These are phyloP conservation scores for Syrmaticus mikado DNA, from an alignment of 2,113 vertebrate genomes.

Conservation along the genomic window DNA sequence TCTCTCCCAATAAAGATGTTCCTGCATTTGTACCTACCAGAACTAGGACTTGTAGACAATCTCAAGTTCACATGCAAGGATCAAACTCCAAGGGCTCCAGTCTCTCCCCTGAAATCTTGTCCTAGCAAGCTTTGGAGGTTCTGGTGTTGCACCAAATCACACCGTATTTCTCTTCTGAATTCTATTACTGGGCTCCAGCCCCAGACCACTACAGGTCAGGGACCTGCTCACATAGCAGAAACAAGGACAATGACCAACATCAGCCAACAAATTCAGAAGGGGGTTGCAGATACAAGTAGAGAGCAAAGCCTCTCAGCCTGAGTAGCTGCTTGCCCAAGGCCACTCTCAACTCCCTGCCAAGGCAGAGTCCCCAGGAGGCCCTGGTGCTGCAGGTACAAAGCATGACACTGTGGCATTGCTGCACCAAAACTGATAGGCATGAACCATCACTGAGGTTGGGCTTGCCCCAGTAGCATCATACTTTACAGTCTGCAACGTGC, in stretches of 20 bases:
- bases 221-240: background rate
- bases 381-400: accelerated
- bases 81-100: too few relatives aligned
- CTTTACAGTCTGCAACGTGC: background rate
- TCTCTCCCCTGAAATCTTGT: too few relatives aligned
- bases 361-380: accelerated
- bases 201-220: accelerated
- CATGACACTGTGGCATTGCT: accelerated
- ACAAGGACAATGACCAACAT: accelerated
- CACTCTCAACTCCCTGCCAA: background rate
- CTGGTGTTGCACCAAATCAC: background rate
- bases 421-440: background rate
- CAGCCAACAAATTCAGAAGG: background rate
- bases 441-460: accelerated
- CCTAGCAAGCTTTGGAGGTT: too few relatives aligned
- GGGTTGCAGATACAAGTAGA: background rate
- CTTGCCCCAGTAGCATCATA: background rate
- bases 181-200: background rate
- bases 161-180: background rate
- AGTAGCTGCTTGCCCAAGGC: background rate
- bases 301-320: background rate
- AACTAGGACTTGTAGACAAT: too few relatives aligned
- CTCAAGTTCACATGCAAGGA: too few relatives aligned
- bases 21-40: too few relatives aligned
- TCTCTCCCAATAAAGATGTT: background rate